Conservation (phyloP, 2,888 invertebrate genomes). For the Drosophila fulvimacula region DNA sequence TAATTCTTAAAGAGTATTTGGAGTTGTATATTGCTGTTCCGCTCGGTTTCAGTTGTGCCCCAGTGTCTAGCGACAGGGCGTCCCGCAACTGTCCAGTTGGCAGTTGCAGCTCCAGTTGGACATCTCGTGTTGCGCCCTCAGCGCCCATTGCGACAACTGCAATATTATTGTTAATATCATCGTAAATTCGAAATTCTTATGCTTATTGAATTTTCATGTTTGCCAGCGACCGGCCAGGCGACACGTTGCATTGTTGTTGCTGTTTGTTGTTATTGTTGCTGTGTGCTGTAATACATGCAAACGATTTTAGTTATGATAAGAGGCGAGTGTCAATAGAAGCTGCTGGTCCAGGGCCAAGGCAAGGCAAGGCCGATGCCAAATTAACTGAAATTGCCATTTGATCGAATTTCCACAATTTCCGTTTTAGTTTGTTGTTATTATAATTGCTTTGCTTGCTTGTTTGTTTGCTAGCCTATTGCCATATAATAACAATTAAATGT, state of each 20-base stretch:
- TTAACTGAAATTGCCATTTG: constrained; percentile 69
- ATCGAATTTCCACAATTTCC: constrained; percentile 49
- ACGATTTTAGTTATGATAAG: constrained; percentile 73
- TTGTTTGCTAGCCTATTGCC: constrained; percentile 9
- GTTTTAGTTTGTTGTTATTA: constrained; percentile 23
- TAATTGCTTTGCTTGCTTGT: constrained; percentile 4
- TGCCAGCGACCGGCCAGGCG: constrained; percentile 25
- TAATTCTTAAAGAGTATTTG: constrained; percentile 3
- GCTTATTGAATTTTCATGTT: constrained; percentile 83
- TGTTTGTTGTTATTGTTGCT: constrained; percentile 15
- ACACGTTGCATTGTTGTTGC: constrained; percentile 33
- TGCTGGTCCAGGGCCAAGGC: constrained; percentile 22
- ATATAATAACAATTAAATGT: constrained; percentile 60
- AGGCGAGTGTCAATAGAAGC: constrained; percentile 67
- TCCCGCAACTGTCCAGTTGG: constrained; percentile 19
- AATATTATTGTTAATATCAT: constrained; percentile 81
- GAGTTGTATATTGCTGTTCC: not conserved
- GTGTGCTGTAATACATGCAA: constrained; percentile 56
- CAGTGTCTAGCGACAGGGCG: constrained; percentile 35
- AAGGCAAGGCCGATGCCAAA: constrained; percentile 38
- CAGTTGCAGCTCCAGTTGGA: constrained; percentile 42
- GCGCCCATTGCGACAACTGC: constrained; percentile 62
- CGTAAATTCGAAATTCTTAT: constrained; percentile 83
- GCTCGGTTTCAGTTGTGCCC: not conserved
- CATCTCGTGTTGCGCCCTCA: constrained; percentile 63